Conservation (phyloP, 2,888 invertebrate species). For the Macrosiphum euphorbiae region DNA sequence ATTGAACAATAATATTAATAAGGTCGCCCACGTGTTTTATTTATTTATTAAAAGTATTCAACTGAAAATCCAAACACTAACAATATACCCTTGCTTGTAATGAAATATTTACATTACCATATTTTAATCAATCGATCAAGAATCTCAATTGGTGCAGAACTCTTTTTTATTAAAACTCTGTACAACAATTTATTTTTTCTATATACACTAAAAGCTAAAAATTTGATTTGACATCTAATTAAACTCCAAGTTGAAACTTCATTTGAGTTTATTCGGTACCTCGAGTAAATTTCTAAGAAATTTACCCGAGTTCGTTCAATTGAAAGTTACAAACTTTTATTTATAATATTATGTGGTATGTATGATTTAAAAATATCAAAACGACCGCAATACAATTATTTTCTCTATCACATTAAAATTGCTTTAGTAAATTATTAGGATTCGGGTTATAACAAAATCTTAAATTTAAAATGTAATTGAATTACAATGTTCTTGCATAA, state of each 20-base stretch:
- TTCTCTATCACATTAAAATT: not conserved
- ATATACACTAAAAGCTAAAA: too few species aligned
- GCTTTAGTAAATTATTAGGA: not conserved
- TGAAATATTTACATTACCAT: not conserved
- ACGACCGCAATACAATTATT: not conserved
- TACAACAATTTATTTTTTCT: too few species aligned
- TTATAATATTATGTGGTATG: not conserved
- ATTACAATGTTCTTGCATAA: not conserved
- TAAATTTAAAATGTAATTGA: not conserved
- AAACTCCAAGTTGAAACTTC: not conserved
- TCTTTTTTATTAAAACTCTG: not conserved
- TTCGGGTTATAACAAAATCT: not conserved
- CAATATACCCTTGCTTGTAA: not conserved
- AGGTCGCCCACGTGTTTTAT: not conserved
- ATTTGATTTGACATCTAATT: not conserved
- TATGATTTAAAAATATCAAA: not conserved
- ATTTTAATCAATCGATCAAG: not conserved
- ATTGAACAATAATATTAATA: too few species aligned
- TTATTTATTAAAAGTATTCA: not conserved
- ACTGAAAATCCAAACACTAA: not conserved
- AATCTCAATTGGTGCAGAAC: not conserved
- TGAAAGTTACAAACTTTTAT: not conserved
- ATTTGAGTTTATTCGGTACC: not conserved
- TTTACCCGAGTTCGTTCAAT: not conserved
- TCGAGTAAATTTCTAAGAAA: not conserved